Percentiles rank a stretch among this genome's conserved stretches.
These are phyloP conservation scores for Hetaerina titia DNA, from an alignment of 2,888 invertebrate species.

Conservation along the genomic window DNA sequence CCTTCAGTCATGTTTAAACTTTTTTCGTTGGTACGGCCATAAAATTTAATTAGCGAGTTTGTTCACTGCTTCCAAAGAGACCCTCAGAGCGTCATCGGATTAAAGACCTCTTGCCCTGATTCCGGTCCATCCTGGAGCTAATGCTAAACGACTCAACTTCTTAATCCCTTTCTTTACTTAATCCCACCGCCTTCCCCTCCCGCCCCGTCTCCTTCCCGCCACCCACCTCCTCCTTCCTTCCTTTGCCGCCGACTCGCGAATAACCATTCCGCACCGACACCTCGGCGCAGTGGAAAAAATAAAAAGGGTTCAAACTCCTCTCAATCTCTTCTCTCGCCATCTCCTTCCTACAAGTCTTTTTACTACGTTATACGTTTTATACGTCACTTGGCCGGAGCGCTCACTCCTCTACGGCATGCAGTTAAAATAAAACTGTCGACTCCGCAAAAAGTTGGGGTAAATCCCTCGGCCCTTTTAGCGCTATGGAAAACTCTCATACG, in stretches of 20 bases:
- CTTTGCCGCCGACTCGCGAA: not conserved
- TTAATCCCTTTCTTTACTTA: constrained; percentile 17
- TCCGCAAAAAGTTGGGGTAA: not conserved
- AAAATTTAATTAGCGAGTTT: not conserved
- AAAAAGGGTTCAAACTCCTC: constrained; percentile 4
- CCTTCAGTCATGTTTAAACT: not conserved
- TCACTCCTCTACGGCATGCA: not conserved
- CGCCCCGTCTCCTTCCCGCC: too few species aligned
- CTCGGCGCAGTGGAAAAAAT: not conserved
- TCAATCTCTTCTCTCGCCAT: not conserved
- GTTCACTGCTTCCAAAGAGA: not conserved
- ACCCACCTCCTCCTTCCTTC: not conserved
- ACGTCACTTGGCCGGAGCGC: not conserved
- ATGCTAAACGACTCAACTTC: constrained; percentile 35
- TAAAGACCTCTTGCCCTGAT: not conserved
- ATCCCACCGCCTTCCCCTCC: not conserved
- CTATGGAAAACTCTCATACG: not conserved
- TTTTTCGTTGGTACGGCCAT: not conserved
- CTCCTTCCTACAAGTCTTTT: not conserved
- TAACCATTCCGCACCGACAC: constrained; percentile 1
- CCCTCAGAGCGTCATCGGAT: not conserved
- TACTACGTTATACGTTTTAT: not conserved
- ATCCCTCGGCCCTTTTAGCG: constrained; percentile 21
- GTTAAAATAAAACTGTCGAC: not conserved
- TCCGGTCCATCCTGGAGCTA: not conserved